Percentiles rank a stretch among this genome's conserved stretches.
Conservation (phyloP, 2,113 vertebrate genomes). For the Mobula hypostoma region DNA sequence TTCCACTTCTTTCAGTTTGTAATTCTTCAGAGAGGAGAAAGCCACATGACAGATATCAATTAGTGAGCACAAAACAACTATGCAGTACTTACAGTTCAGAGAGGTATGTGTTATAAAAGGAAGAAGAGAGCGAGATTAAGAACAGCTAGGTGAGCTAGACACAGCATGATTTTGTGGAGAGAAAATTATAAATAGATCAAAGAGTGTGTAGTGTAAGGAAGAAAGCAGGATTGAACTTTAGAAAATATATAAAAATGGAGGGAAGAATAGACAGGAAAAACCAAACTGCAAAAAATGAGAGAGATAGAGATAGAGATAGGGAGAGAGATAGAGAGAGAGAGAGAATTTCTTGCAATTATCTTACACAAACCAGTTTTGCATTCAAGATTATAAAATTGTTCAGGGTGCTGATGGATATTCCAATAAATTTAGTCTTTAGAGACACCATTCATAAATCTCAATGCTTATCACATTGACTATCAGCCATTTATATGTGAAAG, state of each 20-base stretch:
- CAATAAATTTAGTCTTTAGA: neutral
- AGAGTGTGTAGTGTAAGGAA: neutral
- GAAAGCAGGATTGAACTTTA: neutral
- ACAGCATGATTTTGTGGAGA: no score
- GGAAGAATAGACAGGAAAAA: neutral
- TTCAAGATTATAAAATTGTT: conserved; percentile 13
- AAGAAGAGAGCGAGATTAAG: neutral
- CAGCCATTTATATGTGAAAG: conserved; percentile 27
- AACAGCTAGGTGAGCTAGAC: neutral
- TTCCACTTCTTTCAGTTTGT: neutral
- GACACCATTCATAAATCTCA: conserved; percentile 33
- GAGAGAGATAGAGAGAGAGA: neutral
- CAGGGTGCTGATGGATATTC: neutral
- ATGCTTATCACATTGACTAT: neutral
- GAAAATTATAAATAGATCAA: no score
- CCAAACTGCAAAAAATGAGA: neutral
- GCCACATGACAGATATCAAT: neutral
- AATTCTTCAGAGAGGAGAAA: neutral
- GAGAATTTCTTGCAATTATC: neutral
- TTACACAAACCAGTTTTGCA: conserved; percentile 21
- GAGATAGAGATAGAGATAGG: no score
- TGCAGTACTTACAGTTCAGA: neutral
- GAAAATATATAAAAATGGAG: neutral
- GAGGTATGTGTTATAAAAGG: neutral
- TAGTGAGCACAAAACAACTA: neutral